Conservation (phyloP, 2,797 vertebrate genomes). For the Hydrophis major region DNA sequence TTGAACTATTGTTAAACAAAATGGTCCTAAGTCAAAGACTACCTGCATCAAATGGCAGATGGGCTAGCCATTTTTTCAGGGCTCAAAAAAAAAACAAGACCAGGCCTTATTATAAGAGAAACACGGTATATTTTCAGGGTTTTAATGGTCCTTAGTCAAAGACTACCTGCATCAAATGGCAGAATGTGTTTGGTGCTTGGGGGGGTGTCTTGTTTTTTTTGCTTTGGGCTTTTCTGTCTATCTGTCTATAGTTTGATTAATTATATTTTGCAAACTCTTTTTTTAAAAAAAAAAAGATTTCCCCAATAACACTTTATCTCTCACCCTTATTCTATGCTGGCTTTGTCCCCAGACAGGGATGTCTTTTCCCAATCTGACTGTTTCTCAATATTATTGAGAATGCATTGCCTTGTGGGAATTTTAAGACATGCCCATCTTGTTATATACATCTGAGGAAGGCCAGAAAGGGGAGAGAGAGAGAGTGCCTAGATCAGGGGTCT, state of each 20-base stretch:
- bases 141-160: background rate
- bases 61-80: too few species aligned
- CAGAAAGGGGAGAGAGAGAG: background rate
- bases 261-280: background rate
- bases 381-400: background rate
- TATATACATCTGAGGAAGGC: background rate
- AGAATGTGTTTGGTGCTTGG: background rate
- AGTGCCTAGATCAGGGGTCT: background rate
- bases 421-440: background rate
- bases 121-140: too few species aligned
- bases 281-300: background rate
- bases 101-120: too few species aligned
- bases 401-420: background rate
- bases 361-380: background rate
- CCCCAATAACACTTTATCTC: background rate
- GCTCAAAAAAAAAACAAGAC: too few species aligned
- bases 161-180: background rate
- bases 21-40: background rate
- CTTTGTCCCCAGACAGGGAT: background rate
- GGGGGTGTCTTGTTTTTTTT: background rate
- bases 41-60: background rate
- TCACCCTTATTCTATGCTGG: background rate
- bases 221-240: background rate
- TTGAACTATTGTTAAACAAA: background rate
- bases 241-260: background rate